phyloP scores from a whole-genome alignment of 2,113 vertebrate species.

The Halichoeres trimaculatus region DNA sequence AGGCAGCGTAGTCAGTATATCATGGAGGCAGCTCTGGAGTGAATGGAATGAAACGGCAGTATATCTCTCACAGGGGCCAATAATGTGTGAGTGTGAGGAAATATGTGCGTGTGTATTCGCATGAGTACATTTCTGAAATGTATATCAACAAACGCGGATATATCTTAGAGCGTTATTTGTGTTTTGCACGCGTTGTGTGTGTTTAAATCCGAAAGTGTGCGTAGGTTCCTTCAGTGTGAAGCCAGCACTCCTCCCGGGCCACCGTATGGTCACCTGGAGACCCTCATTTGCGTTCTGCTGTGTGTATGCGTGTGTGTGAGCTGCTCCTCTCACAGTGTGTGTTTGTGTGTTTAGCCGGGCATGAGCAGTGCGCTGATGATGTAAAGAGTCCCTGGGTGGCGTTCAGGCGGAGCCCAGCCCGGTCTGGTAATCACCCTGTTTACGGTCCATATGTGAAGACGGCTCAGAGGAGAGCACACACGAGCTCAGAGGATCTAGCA shows the following conservation, averaged over 20 bases:
- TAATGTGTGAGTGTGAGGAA: conserved; percentile 40
- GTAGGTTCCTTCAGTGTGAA: conserved; percentile 41
- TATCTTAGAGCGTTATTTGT: conserved; percentile 35
- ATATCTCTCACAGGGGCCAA: conserved; percentile 71
- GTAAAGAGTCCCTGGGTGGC: conserved; percentile 83
- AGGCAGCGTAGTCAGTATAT: conserved; percentile 60
- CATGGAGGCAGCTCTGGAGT: conserved; percentile 68
- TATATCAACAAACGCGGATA: conserved; percentile 18
- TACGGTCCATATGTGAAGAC: conserved; percentile 85
- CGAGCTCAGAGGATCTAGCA: conserved; percentile 58
- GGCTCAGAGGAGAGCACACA: conserved; percentile 69
- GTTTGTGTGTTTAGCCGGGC: conserved; percentile 77
- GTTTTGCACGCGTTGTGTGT: conserved; percentile 29
- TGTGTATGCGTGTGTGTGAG: conserved; percentile 25
- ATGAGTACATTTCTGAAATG: conserved; percentile 23
- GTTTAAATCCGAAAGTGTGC: conserved; percentile 28
- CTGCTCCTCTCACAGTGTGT: conserved; percentile 30
- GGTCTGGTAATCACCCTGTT: conserved; percentile 85
- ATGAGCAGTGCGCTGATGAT: conserved; percentile 79
- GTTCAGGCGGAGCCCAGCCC: conserved; percentile 81
- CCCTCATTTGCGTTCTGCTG: conserved; percentile 51
- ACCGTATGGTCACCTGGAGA: conserved; percentile 78
- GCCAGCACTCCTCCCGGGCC: conserved; percentile 71
- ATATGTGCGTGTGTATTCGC: conserved; percentile 15
- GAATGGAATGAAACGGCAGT: conserved; percentile 70